Evolutionary conservation across 1,140 invertebrate species (phyloP).

Genomic region (Reticulitermes speratus): DNA sequence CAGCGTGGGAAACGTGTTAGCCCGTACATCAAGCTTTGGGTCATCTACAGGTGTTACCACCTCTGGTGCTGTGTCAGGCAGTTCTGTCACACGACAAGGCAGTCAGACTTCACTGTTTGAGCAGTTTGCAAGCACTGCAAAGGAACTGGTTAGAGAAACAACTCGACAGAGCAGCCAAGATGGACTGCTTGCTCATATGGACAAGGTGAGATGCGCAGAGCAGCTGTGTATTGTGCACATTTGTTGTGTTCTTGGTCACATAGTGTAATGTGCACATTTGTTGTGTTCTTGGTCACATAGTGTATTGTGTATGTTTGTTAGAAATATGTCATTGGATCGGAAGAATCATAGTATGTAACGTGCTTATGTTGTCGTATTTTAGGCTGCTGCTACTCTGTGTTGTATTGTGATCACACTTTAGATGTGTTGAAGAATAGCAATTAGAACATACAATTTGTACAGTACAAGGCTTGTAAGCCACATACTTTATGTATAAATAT

Average conservation of each 20-base stretch:
- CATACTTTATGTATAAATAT: too few species aligned
- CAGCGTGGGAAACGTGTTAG: conserved; percentile 62
- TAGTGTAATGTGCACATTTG: too few species aligned
- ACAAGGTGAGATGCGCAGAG: conserved; percentile 63
- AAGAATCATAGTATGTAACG: too few species aligned
- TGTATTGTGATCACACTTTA: too few species aligned
- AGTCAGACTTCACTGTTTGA: conserved; percentile 81
- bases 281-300: background rate
- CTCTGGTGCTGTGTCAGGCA: conserved; percentile 43
- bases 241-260: background rate
- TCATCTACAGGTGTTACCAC: conserved; percentile 41
- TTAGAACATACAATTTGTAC: too few species aligned
- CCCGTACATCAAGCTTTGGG: conserved; percentile 57
- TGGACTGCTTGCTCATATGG: conserved; percentile 83
- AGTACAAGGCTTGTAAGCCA: too few species aligned
- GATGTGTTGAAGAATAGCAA: too few species aligned
- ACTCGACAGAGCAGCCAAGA: conserved; percentile 87
- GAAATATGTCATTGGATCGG: too few species aligned
- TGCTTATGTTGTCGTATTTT: too few species aligned
- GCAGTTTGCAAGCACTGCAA: conserved; percentile 81
- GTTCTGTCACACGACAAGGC: conserved; percentile 61
- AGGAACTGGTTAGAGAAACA: conserved; percentile 80
- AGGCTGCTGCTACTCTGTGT: too few species aligned
- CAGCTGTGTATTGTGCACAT: background rate
- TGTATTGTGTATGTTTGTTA: too few species aligned